Evolutionary conservation across 1,140 invertebrate genomes (phyloP).

Genomic region (Ostrea denselamellosa): DNA sequence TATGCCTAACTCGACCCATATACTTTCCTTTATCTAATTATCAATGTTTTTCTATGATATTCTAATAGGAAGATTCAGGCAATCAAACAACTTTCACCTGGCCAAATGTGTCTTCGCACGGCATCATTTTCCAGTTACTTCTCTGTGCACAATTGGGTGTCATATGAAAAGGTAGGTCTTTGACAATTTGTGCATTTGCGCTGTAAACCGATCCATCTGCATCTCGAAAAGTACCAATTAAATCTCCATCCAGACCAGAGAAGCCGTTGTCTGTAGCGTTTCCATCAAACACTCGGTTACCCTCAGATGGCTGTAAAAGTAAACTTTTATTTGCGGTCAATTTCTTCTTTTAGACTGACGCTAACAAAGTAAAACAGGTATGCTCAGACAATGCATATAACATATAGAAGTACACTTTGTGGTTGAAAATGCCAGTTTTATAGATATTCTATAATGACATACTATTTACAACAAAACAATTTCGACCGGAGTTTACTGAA

Average conservation of each 20-base stretch:
- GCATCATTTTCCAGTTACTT: constrained; percentile 45
- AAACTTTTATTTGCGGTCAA: not conserved
- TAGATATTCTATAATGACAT: too few relatives aligned
- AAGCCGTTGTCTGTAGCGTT: constrained; percentile 39
- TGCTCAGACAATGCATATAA: too few relatives aligned
- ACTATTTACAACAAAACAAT: too few relatives aligned
- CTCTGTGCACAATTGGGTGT: constrained; percentile 30
- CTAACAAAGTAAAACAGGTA: too few relatives aligned
- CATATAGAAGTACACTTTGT: too few relatives aligned
- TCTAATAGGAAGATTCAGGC: too few relatives aligned
- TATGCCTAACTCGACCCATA: too few relatives aligned
- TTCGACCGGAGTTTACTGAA: too few relatives aligned
- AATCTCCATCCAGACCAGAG: constrained; percentile 31
- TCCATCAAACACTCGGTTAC: constrained; percentile 51
- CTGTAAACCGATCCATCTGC: constrained; percentile 43
- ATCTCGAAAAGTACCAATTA: constrained; percentile 47
- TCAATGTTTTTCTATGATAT: too few relatives aligned
- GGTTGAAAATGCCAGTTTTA: too few relatives aligned
- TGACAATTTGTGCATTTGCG: constrained; percentile 1
- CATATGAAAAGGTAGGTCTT: constrained; percentile 23
- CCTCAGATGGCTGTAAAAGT: constrained; percentile 32
- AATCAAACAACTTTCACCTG: not conserved
- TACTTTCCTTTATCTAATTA: too few relatives aligned
- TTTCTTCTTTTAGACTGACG: too few relatives aligned
- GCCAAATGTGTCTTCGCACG: constrained; percentile 12